phyloP scores from a whole-genome alignment of 2,113 vertebrate species.

The Clarias magur region DNA sequence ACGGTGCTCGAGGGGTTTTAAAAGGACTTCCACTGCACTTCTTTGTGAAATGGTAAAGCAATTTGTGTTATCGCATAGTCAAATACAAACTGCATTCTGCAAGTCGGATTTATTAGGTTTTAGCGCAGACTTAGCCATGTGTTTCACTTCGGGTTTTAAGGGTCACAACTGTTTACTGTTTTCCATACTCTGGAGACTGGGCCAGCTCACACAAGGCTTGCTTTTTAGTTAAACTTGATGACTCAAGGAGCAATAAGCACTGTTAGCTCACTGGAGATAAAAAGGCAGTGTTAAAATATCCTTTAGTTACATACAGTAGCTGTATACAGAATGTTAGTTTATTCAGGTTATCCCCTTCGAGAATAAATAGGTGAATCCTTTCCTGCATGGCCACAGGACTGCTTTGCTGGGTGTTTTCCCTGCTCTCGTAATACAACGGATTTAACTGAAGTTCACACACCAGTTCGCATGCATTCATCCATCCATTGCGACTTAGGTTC shows the following conservation, averaged over 20 bases:
- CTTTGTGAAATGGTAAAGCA: conserved; percentile 13
- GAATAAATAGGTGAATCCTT: neutral
- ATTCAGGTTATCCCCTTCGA: neutral
- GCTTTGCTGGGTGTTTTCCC: conserved; percentile 3
- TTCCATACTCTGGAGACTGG: neutral
- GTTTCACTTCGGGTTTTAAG: neutral
- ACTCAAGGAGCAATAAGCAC: neutral
- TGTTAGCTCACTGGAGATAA: neutral
- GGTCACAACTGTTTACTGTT: conserved; percentile 2
- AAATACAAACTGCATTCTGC: neutral
- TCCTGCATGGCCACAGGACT: neutral
- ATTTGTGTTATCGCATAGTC: neutral
- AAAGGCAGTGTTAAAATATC: neutral
- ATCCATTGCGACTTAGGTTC: neutral
- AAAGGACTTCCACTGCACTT: conserved; percentile 5
- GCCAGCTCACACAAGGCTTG: neutral
- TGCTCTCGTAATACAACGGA: neutral
- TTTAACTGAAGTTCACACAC: conserved; percentile 1
- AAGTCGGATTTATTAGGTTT: conserved; percentile 4
- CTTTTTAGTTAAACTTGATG: neutral
- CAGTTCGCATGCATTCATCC: neutral
- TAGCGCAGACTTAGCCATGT: neutral
- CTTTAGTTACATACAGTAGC: neutral
- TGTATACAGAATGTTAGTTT: neutral
- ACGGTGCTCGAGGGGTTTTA: conserved; percentile 21